Evolutionary conservation across 1,140 invertebrate species (phyloP).

Genomic region (Artemia franciscana): DNA sequence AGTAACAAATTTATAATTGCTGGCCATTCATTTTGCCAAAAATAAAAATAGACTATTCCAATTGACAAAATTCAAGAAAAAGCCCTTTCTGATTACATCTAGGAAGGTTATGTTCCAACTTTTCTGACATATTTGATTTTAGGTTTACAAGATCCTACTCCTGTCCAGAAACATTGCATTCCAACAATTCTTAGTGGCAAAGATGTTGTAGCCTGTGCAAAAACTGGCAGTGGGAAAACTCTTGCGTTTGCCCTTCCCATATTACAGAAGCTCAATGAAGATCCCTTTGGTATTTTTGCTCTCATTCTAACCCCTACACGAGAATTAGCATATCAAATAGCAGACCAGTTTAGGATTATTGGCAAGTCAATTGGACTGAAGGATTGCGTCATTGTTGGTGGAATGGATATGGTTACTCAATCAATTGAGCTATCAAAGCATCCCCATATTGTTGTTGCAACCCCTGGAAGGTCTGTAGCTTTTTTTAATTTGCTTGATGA

Average conservation of each 20-base stretch:
- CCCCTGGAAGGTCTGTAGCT: slow-evolving; percentile 53
- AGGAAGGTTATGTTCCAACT: no score
- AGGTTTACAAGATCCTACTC: slow-evolving; percentile 57
- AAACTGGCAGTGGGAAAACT: slow-evolving; percentile 95
- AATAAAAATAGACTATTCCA: no score
- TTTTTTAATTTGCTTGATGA: no score
- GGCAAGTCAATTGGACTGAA: slow-evolving; percentile 62
- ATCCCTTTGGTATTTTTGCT: slow-evolving; percentile 83
- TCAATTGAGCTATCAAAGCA: slow-evolving; percentile 55
- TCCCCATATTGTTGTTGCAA: slow-evolving; percentile 83
- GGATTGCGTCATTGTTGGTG: slow-evolving; percentile 63
- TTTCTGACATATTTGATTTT: no score
- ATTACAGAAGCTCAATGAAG: slow-evolving; percentile 65
- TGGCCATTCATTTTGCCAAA: no score
- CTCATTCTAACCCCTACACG: slow-evolving; percentile 86
- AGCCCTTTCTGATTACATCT: no score
- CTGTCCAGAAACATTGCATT: slow-evolving; percentile 62
- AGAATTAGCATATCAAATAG: slow-evolving; percentile 80
- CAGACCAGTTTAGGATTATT: slow-evolving; percentile 71
- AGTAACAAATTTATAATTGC: no score
- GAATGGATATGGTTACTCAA: slow-evolving; percentile 77
- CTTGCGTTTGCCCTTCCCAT: slow-evolving; percentile 89
- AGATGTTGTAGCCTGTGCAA: slow-evolving; percentile 82
- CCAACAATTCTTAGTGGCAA: slow-evolving; percentile 49
- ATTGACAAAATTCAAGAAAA: no score